phyloP scores from a whole-genome alignment of 2,113 vertebrate genomes.

The Ramphastos sulfuratus region DNA sequence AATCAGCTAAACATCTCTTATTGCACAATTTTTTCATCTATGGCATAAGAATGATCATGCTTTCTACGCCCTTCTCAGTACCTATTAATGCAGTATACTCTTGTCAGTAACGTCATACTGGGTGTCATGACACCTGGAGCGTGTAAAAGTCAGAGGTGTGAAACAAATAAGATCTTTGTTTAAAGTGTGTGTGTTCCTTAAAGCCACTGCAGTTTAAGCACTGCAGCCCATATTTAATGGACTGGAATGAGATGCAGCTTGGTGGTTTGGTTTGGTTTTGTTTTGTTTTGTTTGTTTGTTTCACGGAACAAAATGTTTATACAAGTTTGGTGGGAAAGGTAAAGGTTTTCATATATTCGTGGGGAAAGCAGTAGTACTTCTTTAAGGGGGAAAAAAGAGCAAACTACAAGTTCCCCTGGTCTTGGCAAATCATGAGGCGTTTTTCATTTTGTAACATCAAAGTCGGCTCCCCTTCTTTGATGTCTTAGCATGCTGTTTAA shows the following conservation, averaged over 20 bases:
- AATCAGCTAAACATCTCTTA: neutral
- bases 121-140: neutral
- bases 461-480: conserved; percentile 88
- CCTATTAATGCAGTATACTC: neutral
- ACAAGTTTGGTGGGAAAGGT: conserved; percentile 10
- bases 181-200: neutral
- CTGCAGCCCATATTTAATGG: neutral
- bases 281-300: neutral
- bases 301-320: neutral
- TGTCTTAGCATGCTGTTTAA: conserved; percentile 96
- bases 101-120: neutral
- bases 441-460: conserved; percentile 97
- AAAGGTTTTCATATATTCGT: conserved; percentile 34
- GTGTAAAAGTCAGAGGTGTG: neutral
- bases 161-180: neutral
- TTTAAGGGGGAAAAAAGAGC: conserved; percentile 75
- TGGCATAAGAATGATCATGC: neutral
- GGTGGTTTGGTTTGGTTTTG: neutral
- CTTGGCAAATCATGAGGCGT: conserved; percentile 91
- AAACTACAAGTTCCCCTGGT: conserved; percentile 88
- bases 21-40: neutral
- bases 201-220: neutral
- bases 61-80: neutral
- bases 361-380: conserved; percentile 66
- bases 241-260: neutral